A percentile compares a stretch with the other conserved stretches of the same genome.
Evolutionary conservation across 2,113 vertebrate species (phyloP).

Genomic region (Morone saxatilis): DNA sequence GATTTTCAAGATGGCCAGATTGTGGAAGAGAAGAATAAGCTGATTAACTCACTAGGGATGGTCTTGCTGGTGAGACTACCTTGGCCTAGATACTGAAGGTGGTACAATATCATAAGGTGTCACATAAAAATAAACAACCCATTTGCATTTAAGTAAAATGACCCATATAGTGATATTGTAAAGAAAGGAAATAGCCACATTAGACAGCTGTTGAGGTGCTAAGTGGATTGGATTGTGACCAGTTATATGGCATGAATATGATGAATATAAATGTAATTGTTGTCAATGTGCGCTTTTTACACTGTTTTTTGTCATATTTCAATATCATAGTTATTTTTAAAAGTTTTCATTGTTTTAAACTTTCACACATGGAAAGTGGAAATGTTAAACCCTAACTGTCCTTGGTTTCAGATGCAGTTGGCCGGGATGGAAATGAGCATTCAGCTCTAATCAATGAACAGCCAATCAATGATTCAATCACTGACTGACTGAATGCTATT

Average conservation of each 20-base stretch:
- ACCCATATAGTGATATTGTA: background rate
- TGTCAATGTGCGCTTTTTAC: too few relatives aligned
- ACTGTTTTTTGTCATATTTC: too few relatives aligned
- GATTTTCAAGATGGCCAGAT: conserved; percentile 24
- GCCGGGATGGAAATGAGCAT: background rate
- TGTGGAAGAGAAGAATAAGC: conserved; percentile 35
- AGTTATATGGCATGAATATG: too few relatives aligned
- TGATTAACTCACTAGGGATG: conserved; percentile 47
- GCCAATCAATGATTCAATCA: conserved; percentile 22
- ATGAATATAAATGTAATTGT: too few relatives aligned
- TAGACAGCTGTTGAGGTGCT: too few relatives aligned
- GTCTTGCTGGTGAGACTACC: conserved; percentile 42
- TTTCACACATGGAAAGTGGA: background rate
- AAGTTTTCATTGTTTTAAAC: background rate
- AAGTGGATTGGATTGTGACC: too few relatives aligned
- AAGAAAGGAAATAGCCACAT: too few relatives aligned
- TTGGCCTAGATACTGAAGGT: conserved; percentile 71
- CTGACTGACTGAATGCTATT: background rate
- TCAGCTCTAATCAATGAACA: background rate
- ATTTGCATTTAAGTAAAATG: conserved; percentile 10
- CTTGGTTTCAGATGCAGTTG: background rate
- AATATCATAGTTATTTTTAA: background rate
- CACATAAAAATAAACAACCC: conserved; percentile 46
- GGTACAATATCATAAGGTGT: conserved; percentile 14
- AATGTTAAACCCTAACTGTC: background rate